A percentile compares a stretch with the other conserved stretches of the same genome.
Evolutionary conservation across 2,888 invertebrate species (phyloP).

Genomic region (Lycia hirtaria): DNA sequence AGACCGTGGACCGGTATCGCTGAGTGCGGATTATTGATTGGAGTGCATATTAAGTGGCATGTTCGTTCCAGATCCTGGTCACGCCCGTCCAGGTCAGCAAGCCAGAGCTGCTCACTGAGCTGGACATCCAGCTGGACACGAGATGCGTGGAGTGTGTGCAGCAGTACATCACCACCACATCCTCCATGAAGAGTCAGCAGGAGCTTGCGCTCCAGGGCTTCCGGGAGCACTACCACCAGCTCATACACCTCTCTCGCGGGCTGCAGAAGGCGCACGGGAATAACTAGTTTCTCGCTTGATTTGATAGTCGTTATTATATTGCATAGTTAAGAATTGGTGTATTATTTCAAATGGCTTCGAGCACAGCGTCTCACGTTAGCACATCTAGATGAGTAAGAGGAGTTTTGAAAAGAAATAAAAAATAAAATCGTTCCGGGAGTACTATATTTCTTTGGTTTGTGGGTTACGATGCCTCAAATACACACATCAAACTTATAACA

Average conservation of each 20-base stretch:
- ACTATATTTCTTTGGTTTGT: too few species aligned
- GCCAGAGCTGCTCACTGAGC: constrained; percentile 81
- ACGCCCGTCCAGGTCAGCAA: constrained; percentile 73
- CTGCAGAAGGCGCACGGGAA: constrained; percentile 88
- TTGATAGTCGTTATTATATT: too few species aligned
- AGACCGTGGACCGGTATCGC: too few species aligned
- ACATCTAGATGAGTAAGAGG: too few species aligned
- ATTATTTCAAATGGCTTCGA: constrained; percentile 20
- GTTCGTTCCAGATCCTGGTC: constrained; percentile 65
- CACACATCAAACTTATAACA: too few species aligned
- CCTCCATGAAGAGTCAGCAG: constrained; percentile 88
- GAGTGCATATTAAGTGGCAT: too few species aligned
- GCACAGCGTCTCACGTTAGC: too few species aligned
- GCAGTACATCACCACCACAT: constrained; percentile 86
- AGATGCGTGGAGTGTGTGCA: constrained; percentile 85
- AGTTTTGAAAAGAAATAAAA: too few species aligned
- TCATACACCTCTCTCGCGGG: constrained; percentile 86
- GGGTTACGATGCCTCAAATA: too few species aligned
- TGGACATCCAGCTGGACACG: constrained; percentile 82
- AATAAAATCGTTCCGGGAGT: too few species aligned
- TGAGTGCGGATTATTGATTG: too few species aligned
- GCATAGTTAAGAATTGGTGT: constrained; percentile 52
- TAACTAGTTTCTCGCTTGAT: constrained; percentile 46
- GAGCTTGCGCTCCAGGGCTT: constrained; percentile 90
- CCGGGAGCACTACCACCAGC: constrained; percentile 87